Percentiles rank a stretch among this genome's conserved stretches.
phyloP scores from a whole-genome alignment of 2,888 invertebrate species.

The Xanthia togata region DNA sequence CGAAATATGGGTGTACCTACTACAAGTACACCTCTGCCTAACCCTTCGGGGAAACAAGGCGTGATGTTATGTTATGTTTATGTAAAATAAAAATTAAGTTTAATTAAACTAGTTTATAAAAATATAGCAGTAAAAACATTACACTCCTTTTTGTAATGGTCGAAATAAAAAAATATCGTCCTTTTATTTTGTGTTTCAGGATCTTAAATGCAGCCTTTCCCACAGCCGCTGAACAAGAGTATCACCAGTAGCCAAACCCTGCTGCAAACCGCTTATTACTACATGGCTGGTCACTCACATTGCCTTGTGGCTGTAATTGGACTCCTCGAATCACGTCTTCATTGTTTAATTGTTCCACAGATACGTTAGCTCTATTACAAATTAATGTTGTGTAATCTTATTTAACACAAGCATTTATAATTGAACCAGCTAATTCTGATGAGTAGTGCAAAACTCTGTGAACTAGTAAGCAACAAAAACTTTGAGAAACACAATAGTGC shows the following conservation, averaged over 20 bases:
- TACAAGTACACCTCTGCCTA: too few relatives aligned
- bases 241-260: neutral
- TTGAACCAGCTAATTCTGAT: neutral
- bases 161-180: neutral
- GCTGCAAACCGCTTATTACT: neutral
- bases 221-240: neutral
- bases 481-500: constrained; percentile 9
- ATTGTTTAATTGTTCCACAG: neutral
- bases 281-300: neutral
- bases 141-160: too few relatives aligned
- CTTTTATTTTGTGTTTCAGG: neutral
- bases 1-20: too few relatives aligned
- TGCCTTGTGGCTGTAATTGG: neutral
- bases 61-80: too few relatives aligned
- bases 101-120: neutral
- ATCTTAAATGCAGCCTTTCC: constrained; percentile 3
- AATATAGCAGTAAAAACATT: neutral
- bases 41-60: too few relatives aligned
- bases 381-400: neutral
- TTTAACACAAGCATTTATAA: constrained; percentile 1
- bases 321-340: neutral
- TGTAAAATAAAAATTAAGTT: neutral
- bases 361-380: neutral
- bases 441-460: constrained; percentile 7
- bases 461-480: constrained; percentile 11